phyloP scores from a whole-genome alignment of 2,113 vertebrate genomes.

The Brienomyrus brachyistius region DNA sequence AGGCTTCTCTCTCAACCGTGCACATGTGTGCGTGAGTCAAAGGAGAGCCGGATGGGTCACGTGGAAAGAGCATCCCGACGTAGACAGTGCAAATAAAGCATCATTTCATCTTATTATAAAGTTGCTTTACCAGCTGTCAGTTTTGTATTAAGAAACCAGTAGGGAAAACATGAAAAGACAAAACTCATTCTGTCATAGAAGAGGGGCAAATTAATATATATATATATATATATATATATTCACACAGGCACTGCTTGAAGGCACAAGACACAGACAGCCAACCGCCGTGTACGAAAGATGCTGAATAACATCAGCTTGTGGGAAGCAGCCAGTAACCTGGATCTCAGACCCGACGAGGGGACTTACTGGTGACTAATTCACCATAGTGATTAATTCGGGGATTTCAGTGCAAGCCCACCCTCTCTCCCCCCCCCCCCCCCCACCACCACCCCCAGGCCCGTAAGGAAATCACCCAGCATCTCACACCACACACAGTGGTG shows the following conservation, averaged over 20 bases:
- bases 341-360: conserved; percentile 9
- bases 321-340: conserved; percentile 29
- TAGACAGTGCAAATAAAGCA: neutral
- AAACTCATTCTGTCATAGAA: neutral
- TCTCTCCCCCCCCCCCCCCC: neutral
- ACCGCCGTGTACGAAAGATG: conserved; percentile 30
- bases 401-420: conserved; percentile 10
- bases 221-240: neutral
- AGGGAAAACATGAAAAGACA: neutral
- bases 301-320: conserved; percentile 36
- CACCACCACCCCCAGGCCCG: neutral
- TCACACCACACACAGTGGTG: neutral
- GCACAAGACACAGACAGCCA: conserved; percentile 35
- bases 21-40: neutral
- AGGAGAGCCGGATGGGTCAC: neutral
- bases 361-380: conserved; percentile 46
- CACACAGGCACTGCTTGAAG: neutral
- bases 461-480: neutral
- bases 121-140: neutral
- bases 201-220: neutral
- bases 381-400: conserved; percentile 28
- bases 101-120: neutral
- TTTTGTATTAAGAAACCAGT: neutral
- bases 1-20: neutral
- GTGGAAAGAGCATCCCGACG: neutral